Evolutionary conservation across 2,888 invertebrate species (phyloP).

Genomic region (Electrophaes corylata): DNA sequence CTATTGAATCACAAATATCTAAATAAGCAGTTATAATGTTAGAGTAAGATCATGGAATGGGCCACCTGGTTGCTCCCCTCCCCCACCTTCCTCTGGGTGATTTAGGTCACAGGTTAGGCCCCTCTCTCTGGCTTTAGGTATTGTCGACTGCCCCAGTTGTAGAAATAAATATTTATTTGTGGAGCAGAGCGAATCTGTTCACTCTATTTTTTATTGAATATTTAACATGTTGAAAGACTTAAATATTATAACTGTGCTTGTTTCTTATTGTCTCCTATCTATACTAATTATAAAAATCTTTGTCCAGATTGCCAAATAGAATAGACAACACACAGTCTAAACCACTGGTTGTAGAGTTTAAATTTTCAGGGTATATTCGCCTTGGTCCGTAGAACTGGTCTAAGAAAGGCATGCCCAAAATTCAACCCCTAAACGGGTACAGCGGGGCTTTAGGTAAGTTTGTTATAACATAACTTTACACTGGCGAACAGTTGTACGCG

Average conservation of each 20-base stretch:
- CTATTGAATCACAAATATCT: background rate
- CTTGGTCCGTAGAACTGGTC: too few relatives aligned
- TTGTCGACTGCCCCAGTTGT: slow-evolving; percentile 16
- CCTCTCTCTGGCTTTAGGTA: slow-evolving; percentile 20
- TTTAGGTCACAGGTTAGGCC: slow-evolving; percentile 49
- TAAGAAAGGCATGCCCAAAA: too few relatives aligned
- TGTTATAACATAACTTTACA: too few relatives aligned
- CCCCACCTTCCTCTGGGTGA: slow-evolving; percentile 38
- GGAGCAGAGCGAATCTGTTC: slow-evolving; percentile 4
- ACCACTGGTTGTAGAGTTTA: too few relatives aligned
- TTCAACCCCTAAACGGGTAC: too few relatives aligned
- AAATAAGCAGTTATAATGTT: background rate
- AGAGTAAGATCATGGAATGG: slow-evolving; percentile 6
- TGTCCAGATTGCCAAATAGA: too few relatives aligned
- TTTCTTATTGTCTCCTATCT: too few relatives aligned
- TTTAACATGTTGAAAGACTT: background rate
- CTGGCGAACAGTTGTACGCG: too few relatives aligned
- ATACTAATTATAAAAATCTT: too few relatives aligned
- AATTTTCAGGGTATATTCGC: too few relatives aligned
- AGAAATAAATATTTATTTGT: slow-evolving; percentile 22
- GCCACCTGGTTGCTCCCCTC: slow-evolving; percentile 25
- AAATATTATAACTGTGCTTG: background rate
- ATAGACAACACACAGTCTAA: too few relatives aligned
- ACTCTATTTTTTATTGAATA: background rate
- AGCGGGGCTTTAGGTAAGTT: too few relatives aligned